Conservation (phyloP, 2,113 vertebrate genomes). For the Bubo blakistoni region DNA sequence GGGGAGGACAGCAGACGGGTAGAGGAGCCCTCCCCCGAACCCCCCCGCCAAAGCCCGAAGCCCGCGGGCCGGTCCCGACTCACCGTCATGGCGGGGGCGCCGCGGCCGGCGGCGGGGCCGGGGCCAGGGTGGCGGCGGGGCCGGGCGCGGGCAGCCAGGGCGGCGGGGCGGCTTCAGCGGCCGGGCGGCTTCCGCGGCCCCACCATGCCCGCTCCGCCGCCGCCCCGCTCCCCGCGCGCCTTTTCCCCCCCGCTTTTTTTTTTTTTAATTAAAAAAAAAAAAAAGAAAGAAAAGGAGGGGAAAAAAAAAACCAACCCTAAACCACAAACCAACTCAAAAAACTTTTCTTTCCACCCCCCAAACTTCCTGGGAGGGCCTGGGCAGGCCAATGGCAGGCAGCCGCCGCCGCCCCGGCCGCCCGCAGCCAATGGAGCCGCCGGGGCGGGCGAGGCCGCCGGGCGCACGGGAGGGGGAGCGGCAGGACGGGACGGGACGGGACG, state of each 20-base stretch:
- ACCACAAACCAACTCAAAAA: neutral
- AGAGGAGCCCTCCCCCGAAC: neutral
- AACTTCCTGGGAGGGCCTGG: slow-evolving; percentile 79
- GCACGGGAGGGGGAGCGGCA: neutral
- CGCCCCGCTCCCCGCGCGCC: neutral
- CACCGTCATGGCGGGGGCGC: slow-evolving; percentile 44
- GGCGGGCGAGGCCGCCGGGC: neutral
- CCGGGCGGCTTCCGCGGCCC: neutral
- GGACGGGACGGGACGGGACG: neutral
- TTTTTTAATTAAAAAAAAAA: neutral
- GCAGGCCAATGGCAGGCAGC: slow-evolving; percentile 54
- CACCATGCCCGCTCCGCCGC: neutral
- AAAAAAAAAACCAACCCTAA: neutral
- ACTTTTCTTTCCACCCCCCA: slow-evolving; percentile 52
- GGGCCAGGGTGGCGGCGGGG: neutral
- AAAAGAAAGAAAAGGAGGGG: neutral
- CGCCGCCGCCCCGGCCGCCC: neutral
- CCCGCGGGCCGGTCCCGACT: neutral
- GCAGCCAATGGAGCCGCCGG: slow-evolving; percentile 28
- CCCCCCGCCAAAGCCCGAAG: neutral
- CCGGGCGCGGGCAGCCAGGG: neutral
- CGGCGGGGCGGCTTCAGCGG: neutral
- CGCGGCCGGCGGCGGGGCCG: neutral
- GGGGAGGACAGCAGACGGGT: no score
- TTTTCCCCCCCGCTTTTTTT: neutral